phyloP scores from a whole-genome alignment of 2,888 invertebrate genomes.

The Belgica antarctica region DNA sequence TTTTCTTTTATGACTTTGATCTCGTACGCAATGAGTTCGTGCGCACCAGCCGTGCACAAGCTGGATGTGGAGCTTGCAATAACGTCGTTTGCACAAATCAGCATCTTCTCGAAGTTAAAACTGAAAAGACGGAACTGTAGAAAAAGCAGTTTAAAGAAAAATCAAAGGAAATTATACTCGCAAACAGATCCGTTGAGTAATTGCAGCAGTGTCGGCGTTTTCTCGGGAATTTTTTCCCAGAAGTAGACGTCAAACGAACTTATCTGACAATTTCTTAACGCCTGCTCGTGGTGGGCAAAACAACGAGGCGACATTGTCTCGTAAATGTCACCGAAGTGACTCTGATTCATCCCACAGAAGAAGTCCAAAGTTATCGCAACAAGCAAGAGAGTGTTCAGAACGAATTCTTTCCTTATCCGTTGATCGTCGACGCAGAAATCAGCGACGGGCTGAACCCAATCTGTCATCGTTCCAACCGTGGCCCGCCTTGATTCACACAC shows the following conservation, averaged over 20 bases:
- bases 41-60: background rate
- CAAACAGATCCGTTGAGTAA: background rate
- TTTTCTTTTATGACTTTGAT: background rate
- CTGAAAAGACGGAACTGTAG: background rate
- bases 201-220: background rate
- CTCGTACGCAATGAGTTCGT: background rate
- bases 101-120: conserved; percentile 3
- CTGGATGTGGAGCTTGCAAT: background rate
- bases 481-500: background rate
- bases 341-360: background rate
- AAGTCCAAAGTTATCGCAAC: background rate
- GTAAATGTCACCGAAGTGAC: background rate
- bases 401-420: background rate
- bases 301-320: background rate
- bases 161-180: background rate
- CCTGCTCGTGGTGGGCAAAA: background rate
- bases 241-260: background rate
- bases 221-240: background rate
- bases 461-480: background rate
- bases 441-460: background rate
- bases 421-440: background rate
- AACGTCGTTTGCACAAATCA: background rate
- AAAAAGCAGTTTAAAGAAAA: background rate
- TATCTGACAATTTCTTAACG: background rate
- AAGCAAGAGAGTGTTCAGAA: background rate